phyloP scores from a whole-genome alignment of 2,797 vertebrate species.

The Bucorvus abyssinicus region DNA sequence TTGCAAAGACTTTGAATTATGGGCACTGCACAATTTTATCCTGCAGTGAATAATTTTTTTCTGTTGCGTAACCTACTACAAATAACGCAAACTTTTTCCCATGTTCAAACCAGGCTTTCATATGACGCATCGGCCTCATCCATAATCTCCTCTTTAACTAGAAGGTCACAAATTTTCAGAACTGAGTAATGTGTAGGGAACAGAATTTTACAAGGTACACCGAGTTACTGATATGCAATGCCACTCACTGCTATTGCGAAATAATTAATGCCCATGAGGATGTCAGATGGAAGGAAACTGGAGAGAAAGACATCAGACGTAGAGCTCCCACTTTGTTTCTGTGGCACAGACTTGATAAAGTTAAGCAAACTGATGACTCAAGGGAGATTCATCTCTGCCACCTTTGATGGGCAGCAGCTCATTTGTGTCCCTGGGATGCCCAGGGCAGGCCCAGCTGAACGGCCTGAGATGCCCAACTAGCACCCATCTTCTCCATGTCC shows the following conservation, averaged over 20 bases:
- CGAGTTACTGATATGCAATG: not conserved
- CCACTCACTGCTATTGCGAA: not conserved
- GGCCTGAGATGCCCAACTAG: not conserved
- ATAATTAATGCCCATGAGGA: not conserved
- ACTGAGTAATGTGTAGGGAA: not conserved
- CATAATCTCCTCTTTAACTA: not conserved
- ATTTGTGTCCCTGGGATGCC: fast-evolving
- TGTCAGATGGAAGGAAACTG: not conserved
- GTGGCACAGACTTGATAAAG: not conserved
- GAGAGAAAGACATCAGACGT: not conserved
- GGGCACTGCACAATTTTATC: not conserved
- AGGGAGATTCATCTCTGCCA: not conserved
- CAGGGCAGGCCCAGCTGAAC: not conserved
- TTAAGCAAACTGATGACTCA: not conserved
- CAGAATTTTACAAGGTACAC: slow-evolving; percentile 1
- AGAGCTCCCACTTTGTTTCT: not conserved
- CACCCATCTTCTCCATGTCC: not conserved
- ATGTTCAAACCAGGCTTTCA: not conserved
- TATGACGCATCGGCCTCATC: not conserved
- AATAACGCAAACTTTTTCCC: not conserved
- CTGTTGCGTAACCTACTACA: not conserved
- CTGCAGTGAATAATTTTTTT: not conserved
- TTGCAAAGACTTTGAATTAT: not conserved
- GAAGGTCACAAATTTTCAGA: not conserved
- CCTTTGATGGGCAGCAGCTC: not conserved